phyloP scores from a whole-genome alignment of 2,888 invertebrate genomes.

The Pyrocoelia pectoralis region DNA sequence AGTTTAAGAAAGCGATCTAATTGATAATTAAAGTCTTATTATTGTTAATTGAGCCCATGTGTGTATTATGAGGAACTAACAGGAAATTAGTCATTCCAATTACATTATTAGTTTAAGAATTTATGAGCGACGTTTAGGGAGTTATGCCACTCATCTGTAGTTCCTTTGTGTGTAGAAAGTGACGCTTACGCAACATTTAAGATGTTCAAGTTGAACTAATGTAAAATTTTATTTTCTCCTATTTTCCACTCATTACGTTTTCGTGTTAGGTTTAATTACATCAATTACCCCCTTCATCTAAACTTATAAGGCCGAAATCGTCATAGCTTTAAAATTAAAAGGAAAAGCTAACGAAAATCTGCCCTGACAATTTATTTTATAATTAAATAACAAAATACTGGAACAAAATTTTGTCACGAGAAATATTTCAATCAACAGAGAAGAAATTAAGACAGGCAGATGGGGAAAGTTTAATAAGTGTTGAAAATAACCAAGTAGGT shows the following conservation, averaged over 20 bases:
- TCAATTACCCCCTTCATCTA: neutral
- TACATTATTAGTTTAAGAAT: too few relatives aligned
- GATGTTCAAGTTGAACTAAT: too few relatives aligned
- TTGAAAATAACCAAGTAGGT: constrained; percentile 47
- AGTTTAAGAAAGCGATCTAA: too few relatives aligned
- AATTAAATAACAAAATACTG: constrained; percentile 45
- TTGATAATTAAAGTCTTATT: too few relatives aligned
- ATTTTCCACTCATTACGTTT: constrained; percentile 5
- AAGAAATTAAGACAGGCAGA: constrained; percentile 44
- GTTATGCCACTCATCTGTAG: too few relatives aligned
- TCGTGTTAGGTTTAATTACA: constrained; percentile 11
- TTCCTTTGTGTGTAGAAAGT: too few relatives aligned
- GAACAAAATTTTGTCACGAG: constrained; percentile 39
- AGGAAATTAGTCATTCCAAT: too few relatives aligned
- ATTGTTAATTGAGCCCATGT: too few relatives aligned
- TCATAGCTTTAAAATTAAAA: constrained; percentile 19
- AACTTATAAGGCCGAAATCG: constrained; percentile 12
- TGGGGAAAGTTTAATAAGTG: constrained; percentile 51
- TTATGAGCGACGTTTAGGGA: too few relatives aligned
- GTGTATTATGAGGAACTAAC: too few relatives aligned
- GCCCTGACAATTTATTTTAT: constrained; percentile 41
- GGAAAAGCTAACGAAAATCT: constrained; percentile 15
- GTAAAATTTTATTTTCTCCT: neutral
- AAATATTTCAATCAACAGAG: constrained; percentile 48
- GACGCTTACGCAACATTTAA: too few relatives aligned